A percentile compares a stretch with the other conserved stretches of the same genome.
phyloP scores from a whole-genome alignment of 2,113 vertebrate genomes.

The Platichthys stellatus region DNA sequence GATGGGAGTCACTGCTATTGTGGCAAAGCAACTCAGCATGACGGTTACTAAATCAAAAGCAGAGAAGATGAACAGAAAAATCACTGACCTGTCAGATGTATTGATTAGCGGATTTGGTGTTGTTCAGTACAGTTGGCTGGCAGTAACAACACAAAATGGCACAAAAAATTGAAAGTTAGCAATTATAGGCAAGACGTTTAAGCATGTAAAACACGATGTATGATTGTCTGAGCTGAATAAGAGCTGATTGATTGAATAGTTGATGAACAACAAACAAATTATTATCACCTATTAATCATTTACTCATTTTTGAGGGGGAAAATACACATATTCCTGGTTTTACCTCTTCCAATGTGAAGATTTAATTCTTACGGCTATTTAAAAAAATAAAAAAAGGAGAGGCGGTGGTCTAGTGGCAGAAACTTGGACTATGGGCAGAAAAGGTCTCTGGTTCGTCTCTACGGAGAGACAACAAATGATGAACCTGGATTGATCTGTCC shows the following conservation, averaged over 20 bases:
- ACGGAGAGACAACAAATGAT: too few relatives aligned
- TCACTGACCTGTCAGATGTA: neutral
- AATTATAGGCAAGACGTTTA: neutral
- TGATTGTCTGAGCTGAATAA: neutral
- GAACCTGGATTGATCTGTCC: too few relatives aligned
- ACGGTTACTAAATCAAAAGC: conserved; percentile 70
- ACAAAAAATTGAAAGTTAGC: neutral
- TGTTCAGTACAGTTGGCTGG: neutral
- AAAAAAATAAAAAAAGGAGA: too few relatives aligned
- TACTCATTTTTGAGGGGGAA: neutral
- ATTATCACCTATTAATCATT: too few relatives aligned
- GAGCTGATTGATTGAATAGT: neutral
- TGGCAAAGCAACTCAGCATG: conserved; percentile 79
- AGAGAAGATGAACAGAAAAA: neutral
- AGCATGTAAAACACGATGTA: neutral
- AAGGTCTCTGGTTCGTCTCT: too few relatives aligned
- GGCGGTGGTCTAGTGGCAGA: too few relatives aligned
- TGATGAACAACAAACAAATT: too few relatives aligned
- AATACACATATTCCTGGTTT: neutral
- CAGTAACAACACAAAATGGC: neutral
- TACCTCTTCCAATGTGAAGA: neutral
- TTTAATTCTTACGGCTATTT: neutral
- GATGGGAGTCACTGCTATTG: conserved; percentile 81
- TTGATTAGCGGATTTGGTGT: neutral
- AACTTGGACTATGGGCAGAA: too few relatives aligned